These are phyloP conservation scores for Galago senegalensis DNA, from an alignment of 2,797 vertebrate genomes.

Conservation along the genomic window DNA sequence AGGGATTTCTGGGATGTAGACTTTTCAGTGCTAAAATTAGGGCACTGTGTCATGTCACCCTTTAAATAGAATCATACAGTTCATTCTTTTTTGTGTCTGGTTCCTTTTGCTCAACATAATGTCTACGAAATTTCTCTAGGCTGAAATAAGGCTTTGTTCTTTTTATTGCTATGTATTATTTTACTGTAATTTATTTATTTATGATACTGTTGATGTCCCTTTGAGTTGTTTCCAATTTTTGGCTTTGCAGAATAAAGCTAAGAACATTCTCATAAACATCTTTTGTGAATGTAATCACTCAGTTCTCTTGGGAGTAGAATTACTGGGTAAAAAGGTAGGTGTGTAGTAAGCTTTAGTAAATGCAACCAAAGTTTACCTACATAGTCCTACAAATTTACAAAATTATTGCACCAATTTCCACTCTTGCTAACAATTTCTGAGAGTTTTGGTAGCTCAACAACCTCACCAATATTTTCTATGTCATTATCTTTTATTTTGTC, in stretches of 20 bases:
- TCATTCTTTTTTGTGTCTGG: not conserved
- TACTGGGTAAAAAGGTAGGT: not conserved
- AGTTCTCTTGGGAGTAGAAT: not conserved
- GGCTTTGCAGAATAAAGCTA: not conserved
- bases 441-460: not conserved
- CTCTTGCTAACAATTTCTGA: not conserved
- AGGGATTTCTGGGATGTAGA: not conserved
- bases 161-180: not conserved
- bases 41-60: not conserved
- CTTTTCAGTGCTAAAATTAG: not conserved
- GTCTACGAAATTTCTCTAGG: not conserved
- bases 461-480: not conserved
- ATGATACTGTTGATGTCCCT: not conserved
- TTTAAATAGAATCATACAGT: not conserved
- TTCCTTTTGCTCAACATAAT: not conserved
- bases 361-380: not conserved
- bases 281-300: not conserved
- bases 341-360: not conserved
- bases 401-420: not conserved
- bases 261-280: not conserved
- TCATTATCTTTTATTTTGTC: not conserved
- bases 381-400: not conserved
- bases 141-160: not conserved
- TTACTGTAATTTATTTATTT: not conserved
- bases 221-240: not conserved